Base-by-base conservation (phyloP, 2,888 invertebrate genomes). In the Sesia bembeciformis region DNA sequence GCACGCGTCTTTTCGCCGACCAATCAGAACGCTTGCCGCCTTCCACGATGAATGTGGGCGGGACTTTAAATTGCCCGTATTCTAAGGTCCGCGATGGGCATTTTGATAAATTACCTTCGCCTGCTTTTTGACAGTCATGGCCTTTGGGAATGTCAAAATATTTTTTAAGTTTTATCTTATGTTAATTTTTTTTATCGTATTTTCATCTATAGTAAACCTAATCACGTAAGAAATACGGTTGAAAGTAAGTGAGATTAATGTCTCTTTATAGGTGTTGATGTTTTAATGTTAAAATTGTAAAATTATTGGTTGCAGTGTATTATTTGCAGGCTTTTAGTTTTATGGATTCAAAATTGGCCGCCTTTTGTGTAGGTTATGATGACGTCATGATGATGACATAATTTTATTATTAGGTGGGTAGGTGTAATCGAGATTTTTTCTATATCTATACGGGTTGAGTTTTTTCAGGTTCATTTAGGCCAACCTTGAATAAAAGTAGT, bases 141-240 rank as follows among this genome's bases (percentile, higher is more conserved):
- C 43, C 51, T 58, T 53, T 58, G 53, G 60, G 52, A 7, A 53
- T 58, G 62, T 64, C 64, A 63, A 62, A 64, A 64, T 64, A 63
- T 64, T 64, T 62, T 56, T 55, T 54, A 53, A 40, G 52, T 59
- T 59, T 50, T 50, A 23, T 50, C 39, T 6, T 50, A 39, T 50
- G n/a, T 5, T 38, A 8, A 5, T 5, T 8, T 46, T 46, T n/a
- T 46, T 46, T 23, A 23, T 23, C 23, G 2, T 23, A 23, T 23
- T 23, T 23, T 23, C 23, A 23, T 23, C 23, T 23, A n/a, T n/a
- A 43, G 8, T 43, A 43, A 0, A 4, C 1, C 43, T 46, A 46
- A 46, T 4, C 8, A n/a, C 8, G 8, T 8, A 4, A 23, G 0
- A 23, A 43, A 46, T 46, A 46, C 46, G n/a, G 46, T 46, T 46